Percentiles rank a stretch among this genome's conserved stretches.
Evolutionary conservation across 1,140 invertebrate genomes (phyloP).

Genomic region (Adelges cooleyi): DNA sequence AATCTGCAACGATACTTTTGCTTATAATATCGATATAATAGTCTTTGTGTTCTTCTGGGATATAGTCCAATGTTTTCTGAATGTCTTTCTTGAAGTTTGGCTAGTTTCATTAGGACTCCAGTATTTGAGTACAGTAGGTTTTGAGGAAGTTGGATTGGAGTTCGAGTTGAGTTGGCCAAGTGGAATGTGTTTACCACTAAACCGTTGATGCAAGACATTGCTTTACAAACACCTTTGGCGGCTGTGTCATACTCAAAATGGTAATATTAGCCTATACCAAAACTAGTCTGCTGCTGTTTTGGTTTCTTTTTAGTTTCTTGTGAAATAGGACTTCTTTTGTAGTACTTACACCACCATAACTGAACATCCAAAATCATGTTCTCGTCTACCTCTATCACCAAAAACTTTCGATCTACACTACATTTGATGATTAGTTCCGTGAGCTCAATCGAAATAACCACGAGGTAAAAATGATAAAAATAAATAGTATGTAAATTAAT

Average conservation of each 20-base stretch:
- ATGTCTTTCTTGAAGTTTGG: background rate
- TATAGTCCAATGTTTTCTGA: conserved; percentile 1
- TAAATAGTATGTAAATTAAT: too few relatives aligned
- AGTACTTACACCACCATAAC: background rate
- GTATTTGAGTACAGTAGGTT: background rate
- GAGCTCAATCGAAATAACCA: too few relatives aligned
- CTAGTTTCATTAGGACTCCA: too few relatives aligned
- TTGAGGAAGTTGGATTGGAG: background rate
- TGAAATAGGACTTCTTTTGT: background rate
- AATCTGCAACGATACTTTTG: too few relatives aligned
- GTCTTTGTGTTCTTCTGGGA: background rate
- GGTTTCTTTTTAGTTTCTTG: background rate
- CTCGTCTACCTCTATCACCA: too few relatives aligned
- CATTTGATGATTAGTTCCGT: too few relatives aligned
- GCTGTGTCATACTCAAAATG: background rate
- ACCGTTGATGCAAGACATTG: background rate
- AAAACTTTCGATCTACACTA: too few relatives aligned
- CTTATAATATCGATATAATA: background rate
- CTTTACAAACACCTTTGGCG: background rate
- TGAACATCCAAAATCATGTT: too few relatives aligned
- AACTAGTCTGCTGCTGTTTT: background rate
- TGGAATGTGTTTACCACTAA: too few relatives aligned
- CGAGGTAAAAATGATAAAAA: too few relatives aligned
- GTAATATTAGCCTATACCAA: conserved; percentile 1
- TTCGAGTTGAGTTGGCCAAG: too few relatives aligned